Evolutionary conservation across 1,140 invertebrate species (phyloP), one percentile per base, ranked within the genome.

Genomic region (Drosophila chauvacae): DNA sequence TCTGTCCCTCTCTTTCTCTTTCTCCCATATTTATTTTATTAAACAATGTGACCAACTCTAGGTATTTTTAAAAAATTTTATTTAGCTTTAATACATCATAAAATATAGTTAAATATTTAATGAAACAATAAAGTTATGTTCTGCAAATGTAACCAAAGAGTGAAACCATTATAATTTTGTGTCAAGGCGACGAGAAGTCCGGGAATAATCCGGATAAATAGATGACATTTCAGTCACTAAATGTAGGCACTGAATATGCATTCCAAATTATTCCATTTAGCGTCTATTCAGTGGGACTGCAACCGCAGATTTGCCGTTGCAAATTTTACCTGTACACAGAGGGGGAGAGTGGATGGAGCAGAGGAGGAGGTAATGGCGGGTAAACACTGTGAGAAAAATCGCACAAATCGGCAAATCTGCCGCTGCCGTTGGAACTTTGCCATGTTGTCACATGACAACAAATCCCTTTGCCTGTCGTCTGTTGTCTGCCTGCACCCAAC

Each of bases 401-500:
- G 28, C 10, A n/a, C 16, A 51, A 35, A 35, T 51, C 33, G 23
- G 35, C 23, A 45, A 44, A 69, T 58, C 35, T 50, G 65, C 37
- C 13, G 51, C 35, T 33, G 53, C 35, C 14, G 30, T 57, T 39
- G 56, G 47, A 33, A 73, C 56, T 73, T 73, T 73, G 70, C 72
- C 68, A 73, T 72, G 68, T 73, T 73, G 70, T 73, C 70, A 61
- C 39, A 73, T 73, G 30, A 47, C 45, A 51, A 33, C 68, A 73
- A 73, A 73, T 73, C 68, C 70, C 56, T 50, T 28, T 35, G 66
- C 64, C 50, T 35, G 30, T 50, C 62, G 45, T 45, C 60, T 50
- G 47, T 61, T n/a, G 14, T 28, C 11, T 11, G 20, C 23, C 57
- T 26, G 59, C 42, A 20, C 42, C 20, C 11, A 39, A 26, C 47